phyloP scores from a whole-genome alignment of 2,888 invertebrate genomes.

The Volucella inflata region DNA sequence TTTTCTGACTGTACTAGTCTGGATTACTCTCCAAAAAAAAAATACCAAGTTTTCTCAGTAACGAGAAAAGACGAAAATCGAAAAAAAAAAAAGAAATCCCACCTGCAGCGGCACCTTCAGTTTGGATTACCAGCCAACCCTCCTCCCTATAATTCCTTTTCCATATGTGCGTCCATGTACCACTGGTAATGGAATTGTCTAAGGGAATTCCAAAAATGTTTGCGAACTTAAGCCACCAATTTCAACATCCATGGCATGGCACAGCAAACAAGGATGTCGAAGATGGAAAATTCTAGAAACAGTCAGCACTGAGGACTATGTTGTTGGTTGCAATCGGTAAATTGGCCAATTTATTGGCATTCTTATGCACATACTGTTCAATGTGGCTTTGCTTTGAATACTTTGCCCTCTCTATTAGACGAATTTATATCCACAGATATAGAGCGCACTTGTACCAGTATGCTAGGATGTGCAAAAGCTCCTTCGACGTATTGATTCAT shows the following conservation, averaged over 20 bases:
- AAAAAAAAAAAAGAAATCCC: constrained; percentile 28
- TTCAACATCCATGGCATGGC: constrained; percentile 22
- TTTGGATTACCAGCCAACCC: constrained; percentile 22
- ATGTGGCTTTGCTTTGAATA: constrained; percentile 43
- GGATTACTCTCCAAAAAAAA: constrained; percentile 27
- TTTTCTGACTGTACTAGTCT: background rate
- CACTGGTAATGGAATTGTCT: constrained; percentile 67
- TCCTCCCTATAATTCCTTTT: background rate
- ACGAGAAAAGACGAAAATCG: constrained; percentile 23
- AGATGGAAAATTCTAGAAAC: constrained; percentile 32
- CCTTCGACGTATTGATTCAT: constrained; percentile 54
- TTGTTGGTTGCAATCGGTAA: constrained; percentile 49
- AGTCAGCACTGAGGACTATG: background rate
- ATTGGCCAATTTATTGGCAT: constrained; percentile 73
- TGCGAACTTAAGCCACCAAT: constrained; percentile 60
- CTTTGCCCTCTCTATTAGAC: background rate
- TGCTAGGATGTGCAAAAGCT: constrained; percentile 23
- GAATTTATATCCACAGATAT: constrained; percentile 12
- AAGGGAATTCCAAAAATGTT: constrained; percentile 47
- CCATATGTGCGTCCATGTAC: constrained; percentile 22
- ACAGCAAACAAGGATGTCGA: constrained; percentile 10
- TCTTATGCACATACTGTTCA: constrained; percentile 22
- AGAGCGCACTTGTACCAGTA: constrained; percentile 7
- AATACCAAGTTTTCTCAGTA: constrained; percentile 1
- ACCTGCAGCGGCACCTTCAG: constrained; percentile 35